phyloP scores from a whole-genome alignment of 1,140 invertebrate species.

The Drosophila kohkoa region DNA sequence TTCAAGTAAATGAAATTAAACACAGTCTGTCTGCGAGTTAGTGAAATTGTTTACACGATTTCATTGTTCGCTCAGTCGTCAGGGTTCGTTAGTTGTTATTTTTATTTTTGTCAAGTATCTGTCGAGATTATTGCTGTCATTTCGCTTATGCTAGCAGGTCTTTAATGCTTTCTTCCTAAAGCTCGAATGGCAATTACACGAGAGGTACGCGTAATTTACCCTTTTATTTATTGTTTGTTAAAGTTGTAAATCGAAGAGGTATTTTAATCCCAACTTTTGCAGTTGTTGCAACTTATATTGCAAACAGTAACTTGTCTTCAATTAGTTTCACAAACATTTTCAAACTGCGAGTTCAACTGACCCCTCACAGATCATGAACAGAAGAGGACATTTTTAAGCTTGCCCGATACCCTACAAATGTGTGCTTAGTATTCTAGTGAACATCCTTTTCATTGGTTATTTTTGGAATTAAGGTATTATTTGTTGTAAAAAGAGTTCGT shows the following conservation, averaged over 20 bases:
- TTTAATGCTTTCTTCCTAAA: not conserved
- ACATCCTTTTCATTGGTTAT: no score
- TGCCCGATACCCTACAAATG: no score
- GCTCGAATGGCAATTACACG: no score
- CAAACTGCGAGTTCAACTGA: conserved; percentile 23
- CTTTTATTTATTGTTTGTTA: not conserved
- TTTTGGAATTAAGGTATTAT: no score
- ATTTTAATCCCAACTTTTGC: not conserved
- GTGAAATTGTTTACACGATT: conserved; percentile 11
- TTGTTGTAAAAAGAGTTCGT: no score
- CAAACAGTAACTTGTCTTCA: conserved; percentile 13
- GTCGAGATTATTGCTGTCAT: not conserved
- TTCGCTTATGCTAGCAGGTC: not conserved
- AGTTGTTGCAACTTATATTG: no score
- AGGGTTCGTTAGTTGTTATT: not conserved
- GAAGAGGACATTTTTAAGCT: not conserved
- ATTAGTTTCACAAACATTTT: conserved; percentile 48
- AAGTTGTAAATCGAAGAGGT: not conserved
- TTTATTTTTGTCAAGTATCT: conserved; percentile 4
- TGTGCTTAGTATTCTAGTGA: no score
- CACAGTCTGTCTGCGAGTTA: conserved; percentile 10
- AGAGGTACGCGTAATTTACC: no score
- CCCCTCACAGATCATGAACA: conserved; percentile 2
- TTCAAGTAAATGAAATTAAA: conserved; percentile 43
- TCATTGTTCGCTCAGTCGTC: conserved; percentile 5